These are phyloP conservation scores for Sebastes matsubarae DNA, from an alignment of 2,797 vertebrate species.

Conservation along the genomic window DNA sequence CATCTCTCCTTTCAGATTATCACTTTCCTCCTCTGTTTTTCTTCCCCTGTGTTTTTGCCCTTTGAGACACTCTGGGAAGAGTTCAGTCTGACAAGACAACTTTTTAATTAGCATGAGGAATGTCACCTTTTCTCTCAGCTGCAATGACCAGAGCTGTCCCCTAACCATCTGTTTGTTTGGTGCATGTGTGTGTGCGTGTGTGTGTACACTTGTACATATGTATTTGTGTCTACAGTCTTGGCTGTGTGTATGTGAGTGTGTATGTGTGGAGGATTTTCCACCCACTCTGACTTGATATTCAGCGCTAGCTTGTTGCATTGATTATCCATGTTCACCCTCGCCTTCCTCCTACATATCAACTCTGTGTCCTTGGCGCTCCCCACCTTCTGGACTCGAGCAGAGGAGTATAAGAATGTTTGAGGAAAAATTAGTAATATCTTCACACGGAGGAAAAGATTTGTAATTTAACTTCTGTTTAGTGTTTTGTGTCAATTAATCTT, in stretches of 20 bases:
- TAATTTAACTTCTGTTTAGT: background rate
- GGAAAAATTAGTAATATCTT: constrained; percentile 9
- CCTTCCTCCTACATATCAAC: constrained; percentile 58
- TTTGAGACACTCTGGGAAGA: constrained; percentile 32
- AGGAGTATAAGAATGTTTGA: constrained; percentile 15
- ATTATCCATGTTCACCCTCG: constrained; percentile 62
- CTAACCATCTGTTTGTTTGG: constrained; percentile 70
- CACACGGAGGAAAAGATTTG: background rate
- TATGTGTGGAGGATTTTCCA: constrained; percentile 45
- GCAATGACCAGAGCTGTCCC: constrained; percentile 32
- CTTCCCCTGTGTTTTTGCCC: constrained; percentile 20
- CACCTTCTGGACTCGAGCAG: constrained; percentile 47
- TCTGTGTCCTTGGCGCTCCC: constrained; percentile 57
- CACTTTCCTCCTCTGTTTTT: background rate
- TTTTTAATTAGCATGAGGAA: constrained; percentile 74
- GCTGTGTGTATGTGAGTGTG: background rate
- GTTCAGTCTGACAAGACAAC: constrained; percentile 49
- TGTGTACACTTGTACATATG: constrained; percentile 15
- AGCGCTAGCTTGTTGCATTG: constrained; percentile 66
- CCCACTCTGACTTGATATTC: constrained; percentile 71
- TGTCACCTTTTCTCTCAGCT: constrained; percentile 74
- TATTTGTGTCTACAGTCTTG: constrained; percentile 35
- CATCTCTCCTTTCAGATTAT: background rate
- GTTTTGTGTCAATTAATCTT: background rate
- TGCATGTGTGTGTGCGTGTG: background rate